Conservation (phyloP, 2,888 invertebrate species). For the Nymphalis c-album region DNA sequence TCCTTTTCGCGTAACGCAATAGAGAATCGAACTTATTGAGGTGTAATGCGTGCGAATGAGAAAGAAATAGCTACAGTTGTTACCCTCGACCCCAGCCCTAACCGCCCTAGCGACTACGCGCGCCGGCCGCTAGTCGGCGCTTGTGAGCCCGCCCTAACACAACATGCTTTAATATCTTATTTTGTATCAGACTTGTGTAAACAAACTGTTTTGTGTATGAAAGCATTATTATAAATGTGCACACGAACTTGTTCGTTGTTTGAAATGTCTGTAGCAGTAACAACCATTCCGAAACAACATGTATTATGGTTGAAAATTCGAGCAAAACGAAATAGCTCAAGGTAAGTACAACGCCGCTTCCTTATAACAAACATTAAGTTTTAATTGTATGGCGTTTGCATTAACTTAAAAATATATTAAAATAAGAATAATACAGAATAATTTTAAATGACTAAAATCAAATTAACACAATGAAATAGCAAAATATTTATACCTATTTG, state of each 20-base stretch:
- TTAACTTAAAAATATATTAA: background rate
- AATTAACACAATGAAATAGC: too few relatives aligned
- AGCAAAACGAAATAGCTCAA: conserved; percentile 42
- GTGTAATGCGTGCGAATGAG: conserved; percentile 64
- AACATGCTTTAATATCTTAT: conserved; percentile 66
- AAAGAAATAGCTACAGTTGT: conserved; percentile 45
- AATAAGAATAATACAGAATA: too few relatives aligned
- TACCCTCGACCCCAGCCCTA: conserved; percentile 55
- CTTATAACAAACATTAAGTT: conserved; percentile 1
- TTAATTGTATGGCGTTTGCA: background rate
- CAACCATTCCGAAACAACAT: conserved; percentile 31
- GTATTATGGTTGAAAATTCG: conserved; percentile 30
- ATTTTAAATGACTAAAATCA: too few relatives aligned
- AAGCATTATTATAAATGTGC: conserved; percentile 44
- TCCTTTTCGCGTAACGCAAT: conserved; percentile 73
- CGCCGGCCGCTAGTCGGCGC: conserved; percentile 75
- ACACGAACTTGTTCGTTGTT: conserved; percentile 48
- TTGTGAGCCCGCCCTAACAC: conserved; percentile 69
- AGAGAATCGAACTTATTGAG: conserved; percentile 57
- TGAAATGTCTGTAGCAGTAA: conserved; percentile 28
- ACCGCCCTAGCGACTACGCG: conserved; percentile 63
- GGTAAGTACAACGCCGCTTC: conserved; percentile 46
- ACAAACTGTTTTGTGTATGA: conserved; percentile 67
- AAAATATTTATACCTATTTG: too few relatives aligned
- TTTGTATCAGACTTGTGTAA: conserved; percentile 67